phyloP scores from a whole-genome alignment of 2,888 invertebrate genomes.

The Beris chalybata region DNA sequence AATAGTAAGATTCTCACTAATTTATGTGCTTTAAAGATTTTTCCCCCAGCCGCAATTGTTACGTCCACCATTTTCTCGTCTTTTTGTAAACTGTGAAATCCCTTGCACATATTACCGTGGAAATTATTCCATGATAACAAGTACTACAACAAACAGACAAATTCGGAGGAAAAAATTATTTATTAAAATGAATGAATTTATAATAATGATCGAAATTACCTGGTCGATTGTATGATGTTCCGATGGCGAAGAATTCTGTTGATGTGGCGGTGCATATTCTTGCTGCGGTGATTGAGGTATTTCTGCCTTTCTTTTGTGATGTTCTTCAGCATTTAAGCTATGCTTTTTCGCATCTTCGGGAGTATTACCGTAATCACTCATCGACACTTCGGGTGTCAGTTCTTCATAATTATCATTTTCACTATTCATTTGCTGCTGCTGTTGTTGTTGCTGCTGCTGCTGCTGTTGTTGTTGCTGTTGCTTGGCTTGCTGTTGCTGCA shows the following conservation, averaged over 20 bases:
- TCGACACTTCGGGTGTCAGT: slow-evolving; percentile 30
- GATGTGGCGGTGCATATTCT: slow-evolving; percentile 44
- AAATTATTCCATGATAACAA: slow-evolving; percentile 76
- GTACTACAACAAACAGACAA: slow-evolving; percentile 57
- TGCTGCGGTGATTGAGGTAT: slow-evolving; percentile 41
- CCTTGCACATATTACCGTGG: slow-evolving; percentile 72
- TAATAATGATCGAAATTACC: slow-evolving; percentile 26
- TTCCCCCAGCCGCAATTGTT: slow-evolving; percentile 71
- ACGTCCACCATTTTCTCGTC: slow-evolving; percentile 73
- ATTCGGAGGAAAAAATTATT: neutral
- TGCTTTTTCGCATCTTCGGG: slow-evolving; percentile 49
- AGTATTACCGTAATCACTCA: slow-evolving; percentile 40
- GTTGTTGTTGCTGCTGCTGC: slow-evolving; percentile 18
- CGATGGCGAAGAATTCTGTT: slow-evolving; percentile 42
- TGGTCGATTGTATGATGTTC: slow-evolving; percentile 57
- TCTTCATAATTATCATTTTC: slow-evolving; percentile 42
- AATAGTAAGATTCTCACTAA: slow-evolving; percentile 57
- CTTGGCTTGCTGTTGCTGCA: slow-evolving; percentile 48
- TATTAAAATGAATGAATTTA: neutral
- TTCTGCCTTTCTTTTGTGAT: slow-evolving; percentile 50
- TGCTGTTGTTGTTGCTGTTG: slow-evolving; percentile 27
- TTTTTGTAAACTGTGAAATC: slow-evolving; percentile 71
- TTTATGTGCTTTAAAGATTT: slow-evolving; percentile 73
- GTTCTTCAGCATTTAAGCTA: slow-evolving; percentile 41
- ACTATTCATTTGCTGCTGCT: slow-evolving; percentile 42